Evolutionary conservation across 1,140 invertebrate genomes (phyloP).

Genomic region (Drosophila bifasciata): DNA sequence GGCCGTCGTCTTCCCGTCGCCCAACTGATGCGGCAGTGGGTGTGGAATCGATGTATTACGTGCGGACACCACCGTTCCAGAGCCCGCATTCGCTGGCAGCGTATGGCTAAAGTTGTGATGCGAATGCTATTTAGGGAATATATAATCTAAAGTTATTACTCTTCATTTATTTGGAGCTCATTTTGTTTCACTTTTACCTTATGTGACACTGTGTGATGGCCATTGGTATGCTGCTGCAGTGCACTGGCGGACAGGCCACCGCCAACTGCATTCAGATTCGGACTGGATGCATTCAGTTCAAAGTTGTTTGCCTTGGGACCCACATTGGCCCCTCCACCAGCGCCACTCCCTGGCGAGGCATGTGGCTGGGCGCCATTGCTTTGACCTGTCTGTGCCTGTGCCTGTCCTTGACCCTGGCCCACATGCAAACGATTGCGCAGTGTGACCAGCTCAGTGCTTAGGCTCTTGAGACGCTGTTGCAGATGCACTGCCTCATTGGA

Average conservation of each 20-base stretch:
- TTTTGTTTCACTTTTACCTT: constrained; percentile 42
- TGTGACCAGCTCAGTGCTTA: constrained; percentile 95
- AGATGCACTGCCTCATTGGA: constrained; percentile 96
- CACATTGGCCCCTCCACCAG: constrained; percentile 2
- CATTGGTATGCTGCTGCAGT: constrained; percentile 69
- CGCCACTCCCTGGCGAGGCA: constrained; percentile 16
- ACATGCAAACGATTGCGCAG: constrained; percentile 93
- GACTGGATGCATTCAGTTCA: constrained; percentile 74
- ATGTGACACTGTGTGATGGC: constrained; percentile 43
- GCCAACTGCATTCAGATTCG: constrained; percentile 56
- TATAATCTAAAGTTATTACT: background rate
- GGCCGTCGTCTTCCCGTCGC: constrained; percentile 59
- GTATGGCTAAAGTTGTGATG: constrained; percentile 66
- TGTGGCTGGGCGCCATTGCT: constrained; percentile 60
- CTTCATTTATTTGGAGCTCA: background rate
- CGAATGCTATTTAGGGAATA: constrained; percentile 18
- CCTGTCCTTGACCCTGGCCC: constrained; percentile 84
- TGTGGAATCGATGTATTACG: constrained; percentile 83
- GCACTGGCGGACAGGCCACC: constrained; percentile 54
- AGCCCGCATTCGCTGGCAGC: constrained; percentile 45
- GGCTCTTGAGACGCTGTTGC: constrained; percentile 93
- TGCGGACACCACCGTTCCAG: constrained; percentile 63
- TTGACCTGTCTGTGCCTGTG: constrained; percentile 46
- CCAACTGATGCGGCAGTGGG: constrained; percentile 77
- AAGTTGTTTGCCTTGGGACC: constrained; percentile 56